Conservation (phyloP, 2,888 invertebrate genomes). For the Steinernema hermaphroditum region DNA sequence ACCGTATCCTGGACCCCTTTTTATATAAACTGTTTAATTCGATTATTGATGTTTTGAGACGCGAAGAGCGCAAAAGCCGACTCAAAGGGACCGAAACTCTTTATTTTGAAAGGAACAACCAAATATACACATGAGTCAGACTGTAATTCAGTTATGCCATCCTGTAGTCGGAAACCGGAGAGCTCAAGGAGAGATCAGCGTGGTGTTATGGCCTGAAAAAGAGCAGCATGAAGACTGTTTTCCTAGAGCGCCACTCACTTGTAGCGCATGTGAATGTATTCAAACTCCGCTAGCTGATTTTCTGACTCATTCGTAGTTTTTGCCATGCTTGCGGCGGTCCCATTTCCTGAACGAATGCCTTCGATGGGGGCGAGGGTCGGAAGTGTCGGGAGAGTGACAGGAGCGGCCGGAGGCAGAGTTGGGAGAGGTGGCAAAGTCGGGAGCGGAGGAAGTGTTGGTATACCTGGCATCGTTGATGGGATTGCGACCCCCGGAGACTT, state of each 20-base stretch:
- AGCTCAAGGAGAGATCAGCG: neutral
- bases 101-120: no score
- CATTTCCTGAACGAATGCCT: neutral
- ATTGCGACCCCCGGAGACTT: no score
- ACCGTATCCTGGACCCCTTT: no score
- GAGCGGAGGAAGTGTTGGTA: neutral
- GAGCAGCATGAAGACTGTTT: neutral
- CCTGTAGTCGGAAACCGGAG: neutral
- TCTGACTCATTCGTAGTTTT: neutral
- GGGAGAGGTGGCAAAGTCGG: neutral
- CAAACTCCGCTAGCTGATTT: neutral
- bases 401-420: neutral
- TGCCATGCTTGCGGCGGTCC: no score
- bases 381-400: neutral
- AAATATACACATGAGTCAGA: neutral
- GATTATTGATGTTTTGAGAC: neutral
- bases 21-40: neutral
- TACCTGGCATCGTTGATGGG: neutral
- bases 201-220: neutral
- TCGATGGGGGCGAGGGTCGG: neutral
- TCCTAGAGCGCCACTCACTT: neutral
- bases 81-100: no score
- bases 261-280: conserved; percentile 1
- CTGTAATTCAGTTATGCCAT: neutral
- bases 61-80: neutral